phyloP scores from a whole-genome alignment of 2,888 invertebrate species.

The Pristionchus fissidentatus region DNA sequence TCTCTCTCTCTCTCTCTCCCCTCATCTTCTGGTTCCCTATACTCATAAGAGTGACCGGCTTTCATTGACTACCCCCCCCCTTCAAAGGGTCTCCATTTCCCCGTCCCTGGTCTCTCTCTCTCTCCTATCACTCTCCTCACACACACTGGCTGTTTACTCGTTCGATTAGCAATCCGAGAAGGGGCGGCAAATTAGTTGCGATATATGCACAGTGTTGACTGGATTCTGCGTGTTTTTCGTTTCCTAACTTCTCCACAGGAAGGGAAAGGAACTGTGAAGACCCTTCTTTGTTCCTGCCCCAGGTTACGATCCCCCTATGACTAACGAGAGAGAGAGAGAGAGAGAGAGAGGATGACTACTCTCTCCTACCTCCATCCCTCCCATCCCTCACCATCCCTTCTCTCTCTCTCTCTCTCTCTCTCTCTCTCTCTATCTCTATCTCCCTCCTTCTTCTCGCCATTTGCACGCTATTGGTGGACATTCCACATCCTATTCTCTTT shows the following conservation, averaged over 20 bases:
- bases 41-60: constrained; percentile 22
- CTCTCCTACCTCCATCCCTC: background rate
- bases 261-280: no score
- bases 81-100: background rate
- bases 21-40: background rate
- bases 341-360: background rate
- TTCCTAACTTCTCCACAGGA: background rate
- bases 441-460: background rate
- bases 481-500: constrained; percentile 38
- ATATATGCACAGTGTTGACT: constrained; percentile 2
- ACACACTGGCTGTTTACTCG: constrained; percentile 8
- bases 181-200: background rate
- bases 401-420: background rate
- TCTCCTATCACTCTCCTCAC: background rate
- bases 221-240: background rate
- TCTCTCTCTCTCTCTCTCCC: background rate
- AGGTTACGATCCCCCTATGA: constrained; percentile 22
- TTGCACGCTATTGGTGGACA: constrained; percentile 18
- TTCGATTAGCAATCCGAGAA: constrained; percentile 17
- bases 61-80: constrained; percentile 30
- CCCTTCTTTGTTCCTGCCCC: background rate
- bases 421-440: background rate
- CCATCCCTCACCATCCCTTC: background rate
- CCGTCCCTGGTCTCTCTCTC: constrained; percentile 1
- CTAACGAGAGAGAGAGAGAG: background rate